Evolutionary conservation across 30 jellyfish, hydroid and myxozoan genomes (phyloP).

Genomic region (Catostylus mosaicus): DNA sequence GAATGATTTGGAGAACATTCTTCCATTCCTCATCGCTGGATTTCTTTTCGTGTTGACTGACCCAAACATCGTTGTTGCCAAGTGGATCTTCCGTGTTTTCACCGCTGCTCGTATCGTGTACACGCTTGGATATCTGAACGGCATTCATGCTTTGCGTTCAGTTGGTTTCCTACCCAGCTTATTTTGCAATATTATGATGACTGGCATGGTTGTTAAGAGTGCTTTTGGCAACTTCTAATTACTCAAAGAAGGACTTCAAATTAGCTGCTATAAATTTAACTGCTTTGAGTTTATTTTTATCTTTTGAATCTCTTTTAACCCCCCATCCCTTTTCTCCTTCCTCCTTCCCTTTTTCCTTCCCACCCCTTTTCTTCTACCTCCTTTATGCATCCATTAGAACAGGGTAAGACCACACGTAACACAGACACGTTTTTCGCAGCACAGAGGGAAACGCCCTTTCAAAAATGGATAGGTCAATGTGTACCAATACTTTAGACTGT

Average conservation of each 20-base stretch:
- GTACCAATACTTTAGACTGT: too few relatives aligned
- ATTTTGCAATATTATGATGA: conserved; percentile 13
- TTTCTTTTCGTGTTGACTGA: conserved; percentile 53
- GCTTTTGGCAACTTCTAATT: conserved; percentile 8
- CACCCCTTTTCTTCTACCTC: too few relatives aligned
- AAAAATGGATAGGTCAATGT: too few relatives aligned
- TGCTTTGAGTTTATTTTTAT: not conserved
- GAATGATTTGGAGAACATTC: conserved; percentile 75
- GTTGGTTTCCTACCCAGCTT: conserved; percentile 17
- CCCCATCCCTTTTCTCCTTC: too few relatives aligned
- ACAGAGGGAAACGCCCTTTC: too few relatives aligned
- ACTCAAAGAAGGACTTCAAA: not conserved
- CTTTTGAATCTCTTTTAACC: too few relatives aligned
- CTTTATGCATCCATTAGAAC: too few relatives aligned
- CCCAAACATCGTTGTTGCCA: conserved; percentile 61
- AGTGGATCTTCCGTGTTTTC: conserved; percentile 65
- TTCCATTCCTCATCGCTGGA: conserved; percentile 73
- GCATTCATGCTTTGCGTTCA: conserved; percentile 10
- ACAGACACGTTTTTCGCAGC: too few relatives aligned
- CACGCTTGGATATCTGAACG: conserved; percentile 57
- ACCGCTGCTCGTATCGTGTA: conserved; percentile 55
- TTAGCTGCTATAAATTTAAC: not conserved
- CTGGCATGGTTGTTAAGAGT: conserved; percentile 1
- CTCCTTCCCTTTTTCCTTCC: too few relatives aligned
- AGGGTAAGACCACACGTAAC: too few relatives aligned